These are phyloP conservation scores for Spinibarbus caldwelli DNA, from an alignment of 2,797 vertebrate species.

Conservation along the genomic window DNA sequence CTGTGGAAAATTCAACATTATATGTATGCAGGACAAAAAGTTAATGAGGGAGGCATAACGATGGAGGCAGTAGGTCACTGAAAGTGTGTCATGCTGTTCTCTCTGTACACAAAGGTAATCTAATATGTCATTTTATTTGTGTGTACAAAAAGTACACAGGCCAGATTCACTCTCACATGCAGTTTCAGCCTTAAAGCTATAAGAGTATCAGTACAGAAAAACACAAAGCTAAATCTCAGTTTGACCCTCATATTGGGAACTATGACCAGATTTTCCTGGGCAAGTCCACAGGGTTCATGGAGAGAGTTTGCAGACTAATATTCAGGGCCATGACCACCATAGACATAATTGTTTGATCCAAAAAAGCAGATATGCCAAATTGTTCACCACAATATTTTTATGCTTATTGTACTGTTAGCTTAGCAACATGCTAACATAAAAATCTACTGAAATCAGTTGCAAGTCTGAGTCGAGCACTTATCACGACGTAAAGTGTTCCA, in stretches of 20 bases:
- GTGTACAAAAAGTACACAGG: neutral
- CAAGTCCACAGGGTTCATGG: neutral
- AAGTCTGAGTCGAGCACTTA: neutral
- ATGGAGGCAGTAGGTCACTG: slow-evolving; percentile 21
- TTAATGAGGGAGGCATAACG: slow-evolving; percentile 34
- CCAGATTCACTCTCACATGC: neutral
- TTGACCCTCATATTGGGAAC: neutral
- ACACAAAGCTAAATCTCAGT: neutral
- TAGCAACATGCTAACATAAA: neutral
- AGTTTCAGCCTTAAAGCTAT: neutral
- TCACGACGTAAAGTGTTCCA: neutral
- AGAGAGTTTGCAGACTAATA: neutral
- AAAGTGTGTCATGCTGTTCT: slow-evolving; percentile 47
- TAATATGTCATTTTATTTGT: too few species aligned
- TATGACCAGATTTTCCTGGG: neutral
- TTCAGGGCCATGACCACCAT: neutral
- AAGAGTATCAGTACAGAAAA: neutral
- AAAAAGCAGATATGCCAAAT: neutral
- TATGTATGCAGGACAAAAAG: neutral
- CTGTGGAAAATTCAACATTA: slow-evolving; percentile 31
- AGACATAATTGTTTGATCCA: neutral
- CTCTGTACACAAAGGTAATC: slow-evolving; percentile 32
- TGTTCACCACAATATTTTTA: neutral
- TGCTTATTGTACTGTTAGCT: neutral
- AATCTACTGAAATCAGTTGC: neutral